These are phyloP conservation scores for Crax fasciolata DNA, from an alignment of 2,797 vertebrate genomes.

Conservation along the genomic window DNA sequence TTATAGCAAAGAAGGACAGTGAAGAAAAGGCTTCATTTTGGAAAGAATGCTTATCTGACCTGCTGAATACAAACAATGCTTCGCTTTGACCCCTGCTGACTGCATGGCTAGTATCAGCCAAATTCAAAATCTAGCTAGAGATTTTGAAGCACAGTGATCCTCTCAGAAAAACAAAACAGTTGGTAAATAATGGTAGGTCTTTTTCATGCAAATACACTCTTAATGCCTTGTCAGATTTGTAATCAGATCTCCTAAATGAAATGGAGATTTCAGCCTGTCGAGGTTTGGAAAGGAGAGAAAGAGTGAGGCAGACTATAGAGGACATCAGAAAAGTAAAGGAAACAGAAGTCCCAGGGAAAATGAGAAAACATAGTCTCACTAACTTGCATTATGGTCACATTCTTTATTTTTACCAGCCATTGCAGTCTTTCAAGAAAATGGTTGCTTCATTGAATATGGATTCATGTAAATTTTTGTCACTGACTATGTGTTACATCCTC, in stretches of 20 bases:
- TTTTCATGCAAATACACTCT: conserved; percentile 25
- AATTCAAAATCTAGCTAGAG: neutral
- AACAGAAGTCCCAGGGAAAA: neutral
- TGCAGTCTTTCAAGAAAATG: conserved; percentile 63
- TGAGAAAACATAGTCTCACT: neutral
- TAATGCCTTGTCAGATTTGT: neutral
- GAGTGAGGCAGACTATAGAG: neutral
- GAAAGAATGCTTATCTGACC: conserved; percentile 59
- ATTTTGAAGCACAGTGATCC: neutral
- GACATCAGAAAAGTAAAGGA: neutral
- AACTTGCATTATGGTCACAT: neutral
- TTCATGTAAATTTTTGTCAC: conserved; percentile 74
- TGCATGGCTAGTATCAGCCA: neutral
- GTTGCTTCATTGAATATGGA: conserved; percentile 68
- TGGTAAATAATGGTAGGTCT: neutral
- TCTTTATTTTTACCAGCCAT: conserved; percentile 45
- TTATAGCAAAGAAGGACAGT: conserved; percentile 66
- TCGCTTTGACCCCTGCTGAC: neutral
- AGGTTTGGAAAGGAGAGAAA: neutral
- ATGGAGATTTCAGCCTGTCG: neutral
- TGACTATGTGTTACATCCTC: conserved; percentile 51
- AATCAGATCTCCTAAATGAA: neutral
- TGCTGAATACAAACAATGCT: conserved; percentile 47
- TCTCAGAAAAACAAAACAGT: neutral
- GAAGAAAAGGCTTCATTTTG: conserved; percentile 67